phyloP scores from a whole-genome alignment of 2,888 invertebrate species.

The Troides aeacus region DNA sequence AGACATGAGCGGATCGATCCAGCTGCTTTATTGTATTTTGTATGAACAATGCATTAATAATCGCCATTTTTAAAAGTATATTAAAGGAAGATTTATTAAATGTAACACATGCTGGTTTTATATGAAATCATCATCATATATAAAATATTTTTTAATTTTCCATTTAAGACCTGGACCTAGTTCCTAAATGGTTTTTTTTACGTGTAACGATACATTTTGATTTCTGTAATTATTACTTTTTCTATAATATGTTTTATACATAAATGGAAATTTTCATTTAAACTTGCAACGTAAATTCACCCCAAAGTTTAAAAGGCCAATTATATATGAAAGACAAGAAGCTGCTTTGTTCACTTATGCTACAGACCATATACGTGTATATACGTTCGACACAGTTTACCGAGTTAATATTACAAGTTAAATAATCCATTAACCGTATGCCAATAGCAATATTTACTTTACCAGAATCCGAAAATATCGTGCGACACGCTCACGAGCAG shows the following conservation, averaged over 20 bases:
- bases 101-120: background rate
- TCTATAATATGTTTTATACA: too few relatives aligned
- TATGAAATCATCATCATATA: background rate
- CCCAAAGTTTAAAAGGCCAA: too few relatives aligned
- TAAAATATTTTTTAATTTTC: too few relatives aligned
- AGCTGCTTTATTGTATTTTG: constrained; percentile 21
- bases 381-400: constrained; percentile 38
- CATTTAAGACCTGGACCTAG: too few relatives aligned
- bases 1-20: constrained; percentile 30
- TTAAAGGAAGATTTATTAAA: background rate
- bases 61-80: background rate
- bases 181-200: too few relatives aligned
- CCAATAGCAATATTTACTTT: constrained; percentile 62
- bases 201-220: too few relatives aligned
- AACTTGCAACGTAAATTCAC: too few relatives aligned
- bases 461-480: constrained; percentile 55
- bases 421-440: constrained; percentile 63
- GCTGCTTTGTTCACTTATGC: background rate
- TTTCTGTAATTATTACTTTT: too few relatives aligned
- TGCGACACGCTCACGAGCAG: constrained; percentile 35
- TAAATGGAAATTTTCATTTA: too few relatives aligned
- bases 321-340: background rate
- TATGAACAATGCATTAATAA: background rate
- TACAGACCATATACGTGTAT: constrained; percentile 15
- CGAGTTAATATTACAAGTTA: constrained; percentile 49